Evolutionary conservation across 35 echinoderm and acorn worm species (phyloP).

Genomic region (Ophioderma brevispina): DNA sequence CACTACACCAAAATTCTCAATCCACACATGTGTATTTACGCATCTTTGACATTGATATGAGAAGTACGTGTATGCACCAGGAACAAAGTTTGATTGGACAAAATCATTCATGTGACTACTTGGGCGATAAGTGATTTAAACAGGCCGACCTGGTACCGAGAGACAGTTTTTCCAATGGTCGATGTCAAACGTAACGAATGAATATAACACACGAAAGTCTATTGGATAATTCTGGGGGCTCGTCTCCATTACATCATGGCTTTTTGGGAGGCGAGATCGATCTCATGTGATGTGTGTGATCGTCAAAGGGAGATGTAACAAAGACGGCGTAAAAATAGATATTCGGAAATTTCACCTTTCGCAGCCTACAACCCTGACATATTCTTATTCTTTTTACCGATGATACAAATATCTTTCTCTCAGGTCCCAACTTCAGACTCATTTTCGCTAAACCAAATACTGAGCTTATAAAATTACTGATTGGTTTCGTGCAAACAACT

Average conservation of each 20-base stretch:
- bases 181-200: neutral
- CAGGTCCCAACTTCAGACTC: too few species aligned
- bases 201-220: neutral
- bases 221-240: neutral
- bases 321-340: neutral
- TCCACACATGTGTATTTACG: neutral
- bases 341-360: too few species aligned
- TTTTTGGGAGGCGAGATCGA: neutral
- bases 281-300: neutral
- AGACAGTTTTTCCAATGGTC: neutral
- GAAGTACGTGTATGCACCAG: neutral
- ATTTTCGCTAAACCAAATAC: too few species aligned
- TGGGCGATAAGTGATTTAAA: neutral
- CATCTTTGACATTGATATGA: neutral
- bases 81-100: neutral
- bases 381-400: too few species aligned
- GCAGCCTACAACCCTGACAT: too few species aligned
- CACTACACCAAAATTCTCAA: neutral
- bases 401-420: too few species aligned
- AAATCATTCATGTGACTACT: neutral
- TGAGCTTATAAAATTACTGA: too few species aligned
- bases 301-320: slow-evolving; percentile 2
- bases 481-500: too few species aligned
- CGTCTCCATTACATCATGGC: slow-evolving; percentile 3
- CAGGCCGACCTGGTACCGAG: neutral